A percentile compares a stretch with the other conserved stretches of the same genome.
These are phyloP conservation scores for Labroides dimidiatus DNA, from an alignment of 2,797 vertebrate species.

Conservation along the genomic window DNA sequence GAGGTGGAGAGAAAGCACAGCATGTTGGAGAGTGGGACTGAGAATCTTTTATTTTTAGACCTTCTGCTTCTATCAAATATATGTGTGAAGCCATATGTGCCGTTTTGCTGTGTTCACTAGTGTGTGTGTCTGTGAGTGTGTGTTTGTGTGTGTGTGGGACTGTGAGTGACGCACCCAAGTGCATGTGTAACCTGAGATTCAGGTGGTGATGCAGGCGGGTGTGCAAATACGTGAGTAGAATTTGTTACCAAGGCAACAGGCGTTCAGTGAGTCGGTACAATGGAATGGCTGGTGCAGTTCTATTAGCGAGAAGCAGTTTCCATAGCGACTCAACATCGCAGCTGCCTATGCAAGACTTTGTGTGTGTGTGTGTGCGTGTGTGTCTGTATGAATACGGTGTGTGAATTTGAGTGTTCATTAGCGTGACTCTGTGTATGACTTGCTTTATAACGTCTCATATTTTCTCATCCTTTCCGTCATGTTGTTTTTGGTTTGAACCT, in stretches of 20 bases:
- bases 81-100: conserved; percentile 52
- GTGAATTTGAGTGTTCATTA: conserved; percentile 79
- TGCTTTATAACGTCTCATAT: conserved; percentile 69
- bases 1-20: conserved; percentile 59
- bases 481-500: conserved; percentile 60
- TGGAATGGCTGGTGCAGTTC: conserved; percentile 87
- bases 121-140: conserved; percentile 57
- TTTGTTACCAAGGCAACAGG: conserved; percentile 88
- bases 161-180: conserved; percentile 76
- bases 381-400: conserved; percentile 62
- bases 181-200: conserved; percentile 86
- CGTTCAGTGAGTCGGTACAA: conserved; percentile 85
- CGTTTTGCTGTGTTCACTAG: conserved; percentile 23
- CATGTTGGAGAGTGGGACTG: conserved; percentile 29
- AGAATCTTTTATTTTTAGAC: conserved; percentile 63
- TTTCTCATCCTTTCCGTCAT: conserved; percentile 61
- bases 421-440: conserved; percentile 76
- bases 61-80: conserved; percentile 42
- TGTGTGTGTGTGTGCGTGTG: conserved; percentile 11
- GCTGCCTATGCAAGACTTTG: conserved; percentile 81
- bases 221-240: conserved; percentile 88
- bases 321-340: conserved; percentile 87
- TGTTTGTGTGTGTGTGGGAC: conserved; percentile 20
- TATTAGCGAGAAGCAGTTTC: conserved; percentile 88
- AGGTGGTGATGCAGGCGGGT: conserved; percentile 87